These are phyloP conservation scores for Salvelinus alpinus DNA, from an alignment of 2,113 vertebrate genomes.

Conservation along the genomic window DNA sequence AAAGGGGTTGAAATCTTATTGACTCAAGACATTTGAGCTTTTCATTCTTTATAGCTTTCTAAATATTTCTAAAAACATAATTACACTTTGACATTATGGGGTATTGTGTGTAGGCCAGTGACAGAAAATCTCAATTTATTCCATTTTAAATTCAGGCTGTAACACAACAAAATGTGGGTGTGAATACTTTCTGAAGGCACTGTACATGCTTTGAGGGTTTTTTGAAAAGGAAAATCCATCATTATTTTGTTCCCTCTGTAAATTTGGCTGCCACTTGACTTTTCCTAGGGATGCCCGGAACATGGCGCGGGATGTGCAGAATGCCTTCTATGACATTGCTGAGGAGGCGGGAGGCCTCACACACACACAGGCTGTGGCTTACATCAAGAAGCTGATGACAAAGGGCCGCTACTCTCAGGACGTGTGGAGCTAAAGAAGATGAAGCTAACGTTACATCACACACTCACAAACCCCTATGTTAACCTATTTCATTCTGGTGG, in stretches of 20 bases:
- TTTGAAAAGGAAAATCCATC: no score
- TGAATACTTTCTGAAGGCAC: no score
- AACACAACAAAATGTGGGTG: no score
- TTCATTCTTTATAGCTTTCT: no score
- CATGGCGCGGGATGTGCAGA: conserved; percentile 85
- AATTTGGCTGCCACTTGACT: background rate
- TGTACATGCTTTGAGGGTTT: no score
- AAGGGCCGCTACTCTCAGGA: conserved; percentile 87
- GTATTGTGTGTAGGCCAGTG: no score
- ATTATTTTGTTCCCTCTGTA: background rate
- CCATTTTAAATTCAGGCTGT: no score
- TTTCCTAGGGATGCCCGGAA: conserved; percentile 78
- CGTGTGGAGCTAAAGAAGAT: conserved; percentile 80
- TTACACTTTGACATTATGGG: no score
- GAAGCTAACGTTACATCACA: background rate
- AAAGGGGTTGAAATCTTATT: no score
- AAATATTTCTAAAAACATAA: no score
- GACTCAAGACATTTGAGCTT: no score
- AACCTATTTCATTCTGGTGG: background rate
- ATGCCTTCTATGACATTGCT: conserved; percentile 79
- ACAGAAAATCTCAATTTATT: no score
- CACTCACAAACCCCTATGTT: background rate
- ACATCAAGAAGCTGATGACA: conserved; percentile 86
- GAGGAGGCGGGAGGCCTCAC: conserved; percentile 74
- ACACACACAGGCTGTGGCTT: conserved; percentile 79